Percentiles rank a stretch among this genome's conserved stretches.
These are phyloP conservation scores for Catalaphyllia jardinei DNA, from an alignment of 64 coral and sea anemone species.

Conservation along the genomic window DNA sequence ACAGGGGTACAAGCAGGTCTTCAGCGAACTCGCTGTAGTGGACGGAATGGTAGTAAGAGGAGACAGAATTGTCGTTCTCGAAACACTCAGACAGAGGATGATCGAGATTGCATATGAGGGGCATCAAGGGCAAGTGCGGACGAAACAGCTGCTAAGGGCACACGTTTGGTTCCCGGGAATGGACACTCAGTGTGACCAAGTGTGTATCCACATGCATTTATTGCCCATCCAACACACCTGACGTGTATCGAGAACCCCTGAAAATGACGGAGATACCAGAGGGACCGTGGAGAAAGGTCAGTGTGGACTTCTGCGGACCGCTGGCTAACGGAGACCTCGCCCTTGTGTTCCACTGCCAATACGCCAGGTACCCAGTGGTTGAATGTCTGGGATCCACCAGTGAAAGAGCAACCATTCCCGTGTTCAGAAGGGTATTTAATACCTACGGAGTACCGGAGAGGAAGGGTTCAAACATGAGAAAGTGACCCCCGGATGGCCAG, in stretches of 20 bases:
- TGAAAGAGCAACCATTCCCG: slow-evolving; percentile 7
- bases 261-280: too few species aligned
- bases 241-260: background rate
- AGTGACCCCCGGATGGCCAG: too few species aligned
- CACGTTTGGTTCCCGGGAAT: background rate
- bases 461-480: too few species aligned
- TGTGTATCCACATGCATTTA: background rate
- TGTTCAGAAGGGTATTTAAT: slow-evolving; percentile 20
- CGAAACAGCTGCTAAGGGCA: background rate
- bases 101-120: background rate
- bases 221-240: background rate
- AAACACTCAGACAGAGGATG: background rate
- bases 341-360: too few species aligned
- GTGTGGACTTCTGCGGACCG: too few species aligned
- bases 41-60: background rate
- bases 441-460: slow-evolving; percentile 50
- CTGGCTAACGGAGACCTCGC: too few species aligned
- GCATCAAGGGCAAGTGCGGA: too few species aligned
- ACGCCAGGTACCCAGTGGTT: background rate
- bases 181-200: too few species aligned
- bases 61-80: background rate
- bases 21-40: too few species aligned
- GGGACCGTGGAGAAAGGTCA: too few species aligned
- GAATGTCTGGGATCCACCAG: background rate
- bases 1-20: too few species aligned